Conservation (phyloP, 2,888 invertebrate genomes). For the Drosophila bunnanda region DNA sequence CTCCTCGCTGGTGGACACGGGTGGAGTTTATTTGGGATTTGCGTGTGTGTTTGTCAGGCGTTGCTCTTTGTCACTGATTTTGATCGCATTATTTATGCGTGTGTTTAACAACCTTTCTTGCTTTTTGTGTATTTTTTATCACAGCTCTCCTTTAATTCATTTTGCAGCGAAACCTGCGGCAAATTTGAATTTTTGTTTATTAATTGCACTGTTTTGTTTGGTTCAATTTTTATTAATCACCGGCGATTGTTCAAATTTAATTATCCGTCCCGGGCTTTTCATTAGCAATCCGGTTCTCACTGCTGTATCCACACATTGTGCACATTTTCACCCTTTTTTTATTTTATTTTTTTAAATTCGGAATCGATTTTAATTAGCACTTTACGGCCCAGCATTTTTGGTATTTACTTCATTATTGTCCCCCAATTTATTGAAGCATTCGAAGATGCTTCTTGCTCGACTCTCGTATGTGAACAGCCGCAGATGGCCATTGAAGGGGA, state of each 20-base stretch:
- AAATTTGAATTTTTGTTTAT: constrained; percentile 38
- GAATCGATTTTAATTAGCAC: constrained; percentile 39
- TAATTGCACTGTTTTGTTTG: constrained; percentile 49
- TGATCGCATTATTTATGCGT: constrained; percentile 58
- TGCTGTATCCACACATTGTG: constrained; percentile 7
- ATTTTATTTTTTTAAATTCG: neutral
- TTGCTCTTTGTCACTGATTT: constrained; percentile 44
- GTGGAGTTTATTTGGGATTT: neutral
- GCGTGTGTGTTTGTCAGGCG: constrained; percentile 41
- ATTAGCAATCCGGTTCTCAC: constrained; percentile 40
- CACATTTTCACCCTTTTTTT: constrained; percentile 31
- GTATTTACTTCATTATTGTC: constrained; percentile 24
- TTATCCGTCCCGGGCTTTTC: constrained; percentile 33
- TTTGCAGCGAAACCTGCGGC: constrained; percentile 28
- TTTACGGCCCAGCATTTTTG: constrained; percentile 6
- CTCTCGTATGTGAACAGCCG: constrained; percentile 37
- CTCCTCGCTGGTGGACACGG: constrained; percentile 10
- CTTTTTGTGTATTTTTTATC: constrained; percentile 18
- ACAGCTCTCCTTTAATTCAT: constrained; percentile 40
- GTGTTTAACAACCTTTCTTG: constrained; percentile 26
- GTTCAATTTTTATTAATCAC: constrained; percentile 45
- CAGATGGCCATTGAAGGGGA: constrained; percentile 25
- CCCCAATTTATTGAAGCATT: constrained; percentile 25
- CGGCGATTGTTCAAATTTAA: constrained; percentile 47
- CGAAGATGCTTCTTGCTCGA: constrained; percentile 18